A percentile compares a stretch with the other conserved stretches of the same genome.
Evolutionary conservation across 2,113 vertebrate genomes (phyloP).

Genomic region (Percina caprodes): DNA sequence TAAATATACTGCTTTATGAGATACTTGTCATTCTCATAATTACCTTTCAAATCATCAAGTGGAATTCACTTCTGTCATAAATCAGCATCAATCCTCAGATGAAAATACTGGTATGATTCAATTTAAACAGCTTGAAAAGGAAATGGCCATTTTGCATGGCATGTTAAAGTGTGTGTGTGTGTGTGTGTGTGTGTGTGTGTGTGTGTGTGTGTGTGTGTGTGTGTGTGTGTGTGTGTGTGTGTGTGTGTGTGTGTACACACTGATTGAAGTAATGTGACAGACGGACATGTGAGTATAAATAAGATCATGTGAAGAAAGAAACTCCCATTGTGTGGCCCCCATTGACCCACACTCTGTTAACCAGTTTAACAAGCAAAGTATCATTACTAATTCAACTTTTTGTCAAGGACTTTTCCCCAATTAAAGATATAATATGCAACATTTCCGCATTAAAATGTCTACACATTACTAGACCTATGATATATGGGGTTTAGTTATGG

Average conservation of each 20-base stretch:
- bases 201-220: too few relatives aligned
- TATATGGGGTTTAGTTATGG: too few relatives aligned
- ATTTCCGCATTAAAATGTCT: too few relatives aligned
- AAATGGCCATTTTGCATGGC: neutral
- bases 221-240: too few relatives aligned
- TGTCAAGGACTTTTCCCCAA: neutral
- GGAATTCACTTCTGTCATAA: too few relatives aligned
- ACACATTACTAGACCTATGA: too few relatives aligned
- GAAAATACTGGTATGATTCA: too few relatives aligned
- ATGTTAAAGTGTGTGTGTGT: too few relatives aligned
- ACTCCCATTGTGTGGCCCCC: neutral
- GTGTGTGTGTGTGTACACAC: neutral
- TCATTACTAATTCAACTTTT: neutral
- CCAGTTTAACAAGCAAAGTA: conserved; percentile 1
- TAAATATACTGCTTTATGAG: too few relatives aligned
- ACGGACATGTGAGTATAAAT: conserved; percentile 11
- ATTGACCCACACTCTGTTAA: neutral
- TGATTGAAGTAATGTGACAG: conserved; percentile 11
- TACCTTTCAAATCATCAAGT: neutral
- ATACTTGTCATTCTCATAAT: neutral
- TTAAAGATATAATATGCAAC: neutral
- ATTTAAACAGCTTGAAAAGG: neutral
- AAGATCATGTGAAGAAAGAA: conserved; percentile 7
- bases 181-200: neutral
- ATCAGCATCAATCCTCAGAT: too few relatives aligned